These are phyloP conservation scores for Syngnathus typhle DNA, from an alignment of 2,113 vertebrate species.

Conservation along the genomic window DNA sequence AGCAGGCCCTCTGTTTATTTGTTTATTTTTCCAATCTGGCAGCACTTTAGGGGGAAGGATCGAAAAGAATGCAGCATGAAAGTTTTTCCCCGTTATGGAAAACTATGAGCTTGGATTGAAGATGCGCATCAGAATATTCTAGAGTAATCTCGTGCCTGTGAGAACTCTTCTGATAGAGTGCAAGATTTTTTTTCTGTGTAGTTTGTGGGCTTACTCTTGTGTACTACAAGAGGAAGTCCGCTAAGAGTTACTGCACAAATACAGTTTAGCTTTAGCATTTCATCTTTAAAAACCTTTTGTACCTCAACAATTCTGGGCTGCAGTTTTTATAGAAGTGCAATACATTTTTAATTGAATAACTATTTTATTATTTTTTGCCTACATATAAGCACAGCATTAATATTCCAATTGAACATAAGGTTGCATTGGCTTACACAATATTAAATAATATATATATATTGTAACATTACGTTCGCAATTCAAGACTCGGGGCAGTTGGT, in stretches of 20 bases:
- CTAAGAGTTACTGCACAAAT: neutral
- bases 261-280: neutral
- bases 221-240: too few species aligned
- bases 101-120: slow-evolving; percentile 22
- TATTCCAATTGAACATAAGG: neutral
- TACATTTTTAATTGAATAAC: neutral
- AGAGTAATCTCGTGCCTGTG: neutral
- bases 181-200: neutral
- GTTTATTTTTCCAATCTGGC: slow-evolving; percentile 35
- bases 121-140: slow-evolving; percentile 13
- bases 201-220: neutral
- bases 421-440: too few species aligned
- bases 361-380: neutral
- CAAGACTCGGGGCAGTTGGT: too few species aligned
- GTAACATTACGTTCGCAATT: too few species aligned
- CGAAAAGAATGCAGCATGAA: slow-evolving; percentile 41
- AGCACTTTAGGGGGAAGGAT: slow-evolving; percentile 42
- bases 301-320: neutral
- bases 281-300: neutral
- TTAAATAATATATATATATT: too few species aligned
- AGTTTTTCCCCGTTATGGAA: slow-evolving; percentile 37
- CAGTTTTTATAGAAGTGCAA: neutral
- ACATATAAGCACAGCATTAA: too few species aligned
- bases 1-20: neutral
- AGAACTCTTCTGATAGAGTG: neutral